These are phyloP conservation scores for Netelia fuscicornis DNA, from an alignment of 2,888 invertebrate genomes.

Conservation along the genomic window DNA sequence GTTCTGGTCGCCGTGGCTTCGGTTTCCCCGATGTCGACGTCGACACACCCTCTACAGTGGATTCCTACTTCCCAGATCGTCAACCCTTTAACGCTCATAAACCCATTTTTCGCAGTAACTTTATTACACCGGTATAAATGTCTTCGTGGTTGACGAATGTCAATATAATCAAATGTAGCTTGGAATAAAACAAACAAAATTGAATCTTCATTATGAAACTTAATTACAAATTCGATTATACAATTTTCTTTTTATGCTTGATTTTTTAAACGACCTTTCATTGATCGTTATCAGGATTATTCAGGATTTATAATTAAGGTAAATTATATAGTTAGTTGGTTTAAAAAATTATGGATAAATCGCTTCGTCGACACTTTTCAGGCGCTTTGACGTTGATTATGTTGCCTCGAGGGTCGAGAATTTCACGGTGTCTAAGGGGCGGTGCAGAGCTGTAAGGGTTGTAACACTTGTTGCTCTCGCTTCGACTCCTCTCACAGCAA, in stretches of 20 bases:
- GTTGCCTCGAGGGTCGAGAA: constrained; percentile 10
- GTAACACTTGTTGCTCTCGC: constrained; percentile 76
- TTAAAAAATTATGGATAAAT: background rate
- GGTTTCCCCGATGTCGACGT: constrained; percentile 36
- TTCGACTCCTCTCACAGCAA: constrained; percentile 15
- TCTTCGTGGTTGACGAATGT: background rate
- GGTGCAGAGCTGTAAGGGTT: constrained; percentile 68
- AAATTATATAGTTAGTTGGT: too few species aligned
- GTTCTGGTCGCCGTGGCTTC: constrained; percentile 53
- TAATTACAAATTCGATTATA: background rate
- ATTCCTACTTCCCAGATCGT: constrained; percentile 49
- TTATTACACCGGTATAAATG: constrained; percentile 12
- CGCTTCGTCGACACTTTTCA: background rate
- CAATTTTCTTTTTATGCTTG: too few species aligned
- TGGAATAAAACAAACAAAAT: background rate
- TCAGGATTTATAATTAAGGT: too few species aligned
- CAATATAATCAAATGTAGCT: background rate
- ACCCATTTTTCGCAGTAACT: constrained; percentile 45
- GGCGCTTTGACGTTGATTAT: background rate
- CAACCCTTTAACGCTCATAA: constrained; percentile 49
- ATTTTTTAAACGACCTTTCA: too few species aligned
- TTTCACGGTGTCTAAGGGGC: constrained; percentile 1
- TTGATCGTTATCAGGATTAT: too few species aligned
- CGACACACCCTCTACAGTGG: constrained; percentile 12
- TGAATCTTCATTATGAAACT: background rate